Conservation (phyloP, 2,888 invertebrate species). For the Notodonta dromedarius region DNA sequence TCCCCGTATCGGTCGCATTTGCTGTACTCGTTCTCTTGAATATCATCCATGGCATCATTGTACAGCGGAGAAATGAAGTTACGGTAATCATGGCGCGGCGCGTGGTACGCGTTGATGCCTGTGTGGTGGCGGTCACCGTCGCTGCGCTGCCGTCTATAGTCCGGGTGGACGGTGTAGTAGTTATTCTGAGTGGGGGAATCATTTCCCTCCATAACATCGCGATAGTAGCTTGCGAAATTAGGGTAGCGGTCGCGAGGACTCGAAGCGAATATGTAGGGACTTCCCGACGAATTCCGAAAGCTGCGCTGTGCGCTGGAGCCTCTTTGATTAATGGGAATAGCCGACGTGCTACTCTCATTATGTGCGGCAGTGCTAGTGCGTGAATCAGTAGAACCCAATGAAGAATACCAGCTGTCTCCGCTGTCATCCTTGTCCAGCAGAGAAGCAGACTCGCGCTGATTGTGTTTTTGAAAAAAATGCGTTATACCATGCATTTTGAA, state of each 20-base stretch:
- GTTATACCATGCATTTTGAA: conserved; percentile 77
- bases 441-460: conserved; percentile 62
- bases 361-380: conserved; percentile 39
- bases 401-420: conserved; percentile 76
- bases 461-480: conserved; percentile 70
- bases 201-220: conserved; percentile 67
- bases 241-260: conserved; percentile 76
- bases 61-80: conserved; percentile 75
- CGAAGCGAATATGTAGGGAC: conserved; percentile 66
- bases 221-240: conserved; percentile 76
- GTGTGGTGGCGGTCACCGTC: conserved; percentile 66
- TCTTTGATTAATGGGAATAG: conserved; percentile 63
- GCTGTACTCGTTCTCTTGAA: conserved; percentile 77
- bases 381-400: conserved; percentile 57
- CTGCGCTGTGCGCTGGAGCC: conserved; percentile 59
- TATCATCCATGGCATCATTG: conserved; percentile 77
- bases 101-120: conserved; percentile 59
- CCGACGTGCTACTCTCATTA: conserved; percentile 49
- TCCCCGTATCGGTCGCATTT: conserved; percentile 80
- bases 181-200: conserved; percentile 50
- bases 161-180: conserved; percentile 59
- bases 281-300: conserved; percentile 54
- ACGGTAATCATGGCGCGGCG: conserved; percentile 68
- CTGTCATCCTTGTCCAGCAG: conserved; percentile 71
- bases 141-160: conserved; percentile 56